Percentiles rank a stretch among this genome's conserved stretches.
phyloP scores from a whole-genome alignment of 2,888 invertebrate species.

The Apantesis nais region DNA sequence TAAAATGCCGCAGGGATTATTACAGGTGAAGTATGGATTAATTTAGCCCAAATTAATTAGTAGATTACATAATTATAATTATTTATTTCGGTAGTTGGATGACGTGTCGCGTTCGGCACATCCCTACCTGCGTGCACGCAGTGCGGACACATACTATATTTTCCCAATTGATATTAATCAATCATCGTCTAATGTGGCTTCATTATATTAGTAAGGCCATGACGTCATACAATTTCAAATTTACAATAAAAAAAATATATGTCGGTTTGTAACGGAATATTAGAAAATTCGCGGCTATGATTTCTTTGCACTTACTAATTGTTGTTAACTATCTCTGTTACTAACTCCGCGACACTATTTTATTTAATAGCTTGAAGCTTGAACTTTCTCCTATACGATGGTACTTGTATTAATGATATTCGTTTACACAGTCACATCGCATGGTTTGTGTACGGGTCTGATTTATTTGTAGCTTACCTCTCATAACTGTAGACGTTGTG shows the following conservation, averaged over 20 bases:
- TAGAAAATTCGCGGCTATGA: constrained; percentile 49
- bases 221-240: constrained; percentile 44
- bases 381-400: constrained; percentile 34
- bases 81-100: constrained; percentile 42
- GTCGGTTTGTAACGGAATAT: constrained; percentile 40
- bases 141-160: constrained; percentile 35
- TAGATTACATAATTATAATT: constrained; percentile 30
- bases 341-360: constrained; percentile 50
- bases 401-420: constrained; percentile 39
- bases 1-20: constrained; percentile 38
- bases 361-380: constrained; percentile 54
- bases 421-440: constrained; percentile 34
- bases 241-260: constrained; percentile 21
- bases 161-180: constrained; percentile 43
- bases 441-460: constrained; percentile 30
- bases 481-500: background rate
- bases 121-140: constrained; percentile 34
- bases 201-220: constrained; percentile 49
- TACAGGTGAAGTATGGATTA: constrained; percentile 50
- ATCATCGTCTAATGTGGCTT: constrained; percentile 48
- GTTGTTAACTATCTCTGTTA: constrained; percentile 40
- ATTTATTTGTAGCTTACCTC: constrained; percentile 36
- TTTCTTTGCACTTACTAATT: constrained; percentile 54
- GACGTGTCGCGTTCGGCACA: constrained; percentile 41
- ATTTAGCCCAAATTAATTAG: constrained; percentile 45